Percentiles rank a stretch among this genome's conserved stretches.
Conservation (phyloP, 2,797 vertebrate genomes). For the Phrynocephalus vlangalii region DNA sequence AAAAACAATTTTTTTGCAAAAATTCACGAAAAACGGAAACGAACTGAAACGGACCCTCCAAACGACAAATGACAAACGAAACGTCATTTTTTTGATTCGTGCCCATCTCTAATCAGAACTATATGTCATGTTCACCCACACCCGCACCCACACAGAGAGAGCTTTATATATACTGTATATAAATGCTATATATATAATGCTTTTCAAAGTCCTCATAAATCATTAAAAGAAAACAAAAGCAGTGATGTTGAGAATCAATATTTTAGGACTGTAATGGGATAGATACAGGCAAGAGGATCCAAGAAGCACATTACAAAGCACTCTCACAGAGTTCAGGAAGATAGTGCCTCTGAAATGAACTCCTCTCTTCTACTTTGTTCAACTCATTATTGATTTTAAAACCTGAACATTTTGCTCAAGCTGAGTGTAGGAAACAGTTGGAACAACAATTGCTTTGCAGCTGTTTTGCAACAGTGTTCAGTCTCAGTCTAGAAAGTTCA, state of each 20-base stretch:
- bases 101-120: neutral
- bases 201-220: neutral
- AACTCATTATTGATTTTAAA: conserved; percentile 23
- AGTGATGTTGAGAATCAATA: neutral
- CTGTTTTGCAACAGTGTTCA: conserved; percentile 17
- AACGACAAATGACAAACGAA: too few relatives aligned
- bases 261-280: conserved; percentile 8
- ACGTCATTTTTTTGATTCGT: too few relatives aligned
- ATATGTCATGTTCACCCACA: neutral
- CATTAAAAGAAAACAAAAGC: neutral
- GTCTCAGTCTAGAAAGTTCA: conserved; percentile 14
- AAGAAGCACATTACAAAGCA: neutral
- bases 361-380: conserved; percentile 30
- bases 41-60: too few relatives aligned
- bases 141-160: too few relatives aligned
- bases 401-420: conserved; percentile 24
- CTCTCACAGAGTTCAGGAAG: conserved; percentile 33
- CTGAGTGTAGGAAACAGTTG: conserved; percentile 25
- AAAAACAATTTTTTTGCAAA: too few relatives aligned
- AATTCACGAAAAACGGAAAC: too few relatives aligned
- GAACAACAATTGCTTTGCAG: conserved; percentile 21
- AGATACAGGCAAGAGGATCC: neutral
- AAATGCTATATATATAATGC: too few relatives aligned
- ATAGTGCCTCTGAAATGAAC: neutral
- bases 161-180: too few relatives aligned